Base-by-base conservation (phyloP, 2,888 invertebrate species). In the Noctua janthe region DNA sequence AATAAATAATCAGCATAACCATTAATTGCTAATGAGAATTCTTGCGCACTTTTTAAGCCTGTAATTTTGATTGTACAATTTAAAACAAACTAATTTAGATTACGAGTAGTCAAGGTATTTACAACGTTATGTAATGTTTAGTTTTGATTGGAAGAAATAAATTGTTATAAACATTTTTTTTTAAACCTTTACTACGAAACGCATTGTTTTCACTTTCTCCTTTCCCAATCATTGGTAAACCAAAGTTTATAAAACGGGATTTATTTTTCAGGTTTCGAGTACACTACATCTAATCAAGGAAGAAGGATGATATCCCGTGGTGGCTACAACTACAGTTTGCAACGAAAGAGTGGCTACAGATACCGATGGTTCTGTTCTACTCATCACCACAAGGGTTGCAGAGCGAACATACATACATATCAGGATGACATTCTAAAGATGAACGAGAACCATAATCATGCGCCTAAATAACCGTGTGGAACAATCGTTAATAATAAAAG, bases 391-490 rank as follows among this genome's bases (percentile, higher is more conserved):
- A 59, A 59, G n/a, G 59, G 59, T n/a, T n/a, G 59, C 59, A n/a
- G 13, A 11, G 59, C 59, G 13, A n/a, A n/a, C 59, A 59, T n/a
- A n/a, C n/a, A n/a, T n/a, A 59, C 59, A 59, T 59, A n/a, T 59
- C n/a, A 59, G n/a, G n/a, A 59, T n/a, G 59, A 59, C 1, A 59
- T 59, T n/a, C 0, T 59, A 59, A 59, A 13, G 59, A 59, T 59
- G n/a, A n/a, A 59, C 13, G 13, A 13, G 11, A 59, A n/a, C 20
- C 59, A 59, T 59, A 59, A 13, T n/a, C n/a, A 13, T n/a, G 5
- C n/a, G 13, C 59, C n/a, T 5, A 59, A 13, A 59, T 0, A 13
- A 59, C 0, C 0, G 1, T 0, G 59, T 59, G 11, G 59, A n/a
- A 59, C n/a, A 11, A n/a, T 59, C 23, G n/a, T n/a, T n/a, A 11